phyloP scores from a whole-genome alignment of 2,888 invertebrate species.

The Allygus modestus region DNA sequence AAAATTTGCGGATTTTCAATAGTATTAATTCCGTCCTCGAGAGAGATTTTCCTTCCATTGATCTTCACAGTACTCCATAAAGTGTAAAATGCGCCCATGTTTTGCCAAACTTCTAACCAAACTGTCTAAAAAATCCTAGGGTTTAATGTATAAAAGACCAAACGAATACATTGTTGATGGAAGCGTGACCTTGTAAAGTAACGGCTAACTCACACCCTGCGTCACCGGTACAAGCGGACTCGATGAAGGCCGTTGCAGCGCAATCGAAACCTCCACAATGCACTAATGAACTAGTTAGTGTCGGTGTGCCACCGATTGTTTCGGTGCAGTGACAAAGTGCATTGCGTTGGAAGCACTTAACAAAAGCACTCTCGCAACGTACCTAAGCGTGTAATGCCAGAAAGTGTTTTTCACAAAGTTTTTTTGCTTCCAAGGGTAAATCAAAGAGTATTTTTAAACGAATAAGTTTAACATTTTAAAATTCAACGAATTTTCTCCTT shows the following conservation, averaged over 20 bases:
- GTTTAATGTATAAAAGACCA: no score
- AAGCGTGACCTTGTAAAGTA: neutral
- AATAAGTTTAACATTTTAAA: no score
- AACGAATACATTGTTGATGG: neutral
- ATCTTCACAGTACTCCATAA: no score
- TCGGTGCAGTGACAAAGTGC: neutral
- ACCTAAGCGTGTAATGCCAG: neutral
- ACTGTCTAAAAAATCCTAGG: no score
- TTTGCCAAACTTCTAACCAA: no score
- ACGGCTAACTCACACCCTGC: neutral
- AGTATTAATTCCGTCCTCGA: no score
- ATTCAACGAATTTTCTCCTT: no score
- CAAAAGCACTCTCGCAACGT: neutral
- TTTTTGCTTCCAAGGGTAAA: no score
- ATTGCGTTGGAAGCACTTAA: neutral
- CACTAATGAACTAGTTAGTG: constrained; percentile 35
- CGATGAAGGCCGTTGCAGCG: constrained; percentile 37
- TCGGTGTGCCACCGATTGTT: neutral
- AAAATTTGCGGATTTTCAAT: no score
- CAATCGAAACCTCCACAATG: constrained; percentile 33
- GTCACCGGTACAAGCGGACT: neutral
- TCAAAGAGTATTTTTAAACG: no score
- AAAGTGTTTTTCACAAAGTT: neutral
- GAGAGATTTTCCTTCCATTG: no score
- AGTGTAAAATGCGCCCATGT: no score